Evolutionary conservation across 2,888 invertebrate species (phyloP).

Genomic region (Tigriopus californicus): DNA sequence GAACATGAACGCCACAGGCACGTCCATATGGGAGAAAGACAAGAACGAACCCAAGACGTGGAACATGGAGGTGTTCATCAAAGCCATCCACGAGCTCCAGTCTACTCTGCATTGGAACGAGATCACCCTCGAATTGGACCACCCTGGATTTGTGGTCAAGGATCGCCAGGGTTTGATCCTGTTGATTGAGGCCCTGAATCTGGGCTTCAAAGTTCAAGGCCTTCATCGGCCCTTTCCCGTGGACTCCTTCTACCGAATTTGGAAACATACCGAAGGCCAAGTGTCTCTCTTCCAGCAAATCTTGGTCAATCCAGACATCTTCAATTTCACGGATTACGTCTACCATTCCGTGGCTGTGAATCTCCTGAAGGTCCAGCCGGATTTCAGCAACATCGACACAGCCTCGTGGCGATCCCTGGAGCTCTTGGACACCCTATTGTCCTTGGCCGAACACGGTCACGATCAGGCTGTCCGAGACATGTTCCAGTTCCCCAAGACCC

Average conservation of each 20-base stretch:
- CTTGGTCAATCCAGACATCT: slow-evolving; percentile 63
- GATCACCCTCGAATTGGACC: slow-evolving; percentile 74
- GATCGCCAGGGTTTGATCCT: slow-evolving; percentile 67
- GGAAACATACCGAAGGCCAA: slow-evolving; percentile 82
- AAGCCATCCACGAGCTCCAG: slow-evolving; percentile 70
- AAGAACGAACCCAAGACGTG: slow-evolving; percentile 40
- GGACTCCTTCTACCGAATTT: slow-evolving; percentile 68
- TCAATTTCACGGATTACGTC: slow-evolving; percentile 80
- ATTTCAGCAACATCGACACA: slow-evolving; percentile 81
- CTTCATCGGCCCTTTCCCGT: slow-evolving; percentile 58
- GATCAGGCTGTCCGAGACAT: slow-evolving; percentile 56
- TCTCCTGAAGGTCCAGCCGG: slow-evolving; percentile 77
- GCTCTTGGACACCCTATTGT: slow-evolving; percentile 66
- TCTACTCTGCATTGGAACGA: slow-evolving; percentile 79
- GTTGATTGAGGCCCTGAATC: slow-evolving; percentile 57
- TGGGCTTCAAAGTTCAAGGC: slow-evolving; percentile 54
- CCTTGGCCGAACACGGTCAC: slow-evolving; percentile 67
- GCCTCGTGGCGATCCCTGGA: slow-evolving; percentile 83
- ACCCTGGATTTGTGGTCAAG: slow-evolving; percentile 67
- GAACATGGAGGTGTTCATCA: slow-evolving; percentile 85
- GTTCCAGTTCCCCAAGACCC: slow-evolving; percentile 74
- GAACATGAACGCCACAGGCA: not conserved
- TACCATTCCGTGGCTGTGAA: slow-evolving; percentile 70
- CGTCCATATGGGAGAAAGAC: slow-evolving; percentile 16
- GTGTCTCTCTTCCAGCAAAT: slow-evolving; percentile 22